A percentile compares a stretch with the other conserved stretches of the same genome.
These are phyloP conservation scores for Fissipunctia ypsillon DNA, from an alignment of 2,888 invertebrate species.

Conservation along the genomic window DNA sequence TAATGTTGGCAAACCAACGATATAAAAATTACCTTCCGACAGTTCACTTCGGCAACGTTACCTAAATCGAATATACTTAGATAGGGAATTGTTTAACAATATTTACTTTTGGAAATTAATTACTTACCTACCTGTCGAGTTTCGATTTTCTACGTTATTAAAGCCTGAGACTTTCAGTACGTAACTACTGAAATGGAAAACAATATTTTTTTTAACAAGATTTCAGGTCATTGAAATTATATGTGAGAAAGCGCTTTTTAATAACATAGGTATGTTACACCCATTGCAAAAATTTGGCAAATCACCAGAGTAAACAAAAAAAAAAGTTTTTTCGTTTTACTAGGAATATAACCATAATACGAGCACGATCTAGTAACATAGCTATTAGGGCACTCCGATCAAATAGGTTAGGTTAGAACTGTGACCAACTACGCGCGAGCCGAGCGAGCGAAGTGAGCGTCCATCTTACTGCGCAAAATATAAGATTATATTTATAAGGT, in stretches of 20 bases:
- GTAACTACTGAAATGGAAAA: not conserved
- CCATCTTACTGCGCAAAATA: too few relatives aligned
- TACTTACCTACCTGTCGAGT: not conserved
- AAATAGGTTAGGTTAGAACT: too few relatives aligned
- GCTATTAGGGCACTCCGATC: too few relatives aligned
- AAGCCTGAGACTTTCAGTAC: not conserved
- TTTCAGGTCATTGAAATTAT: conserved; percentile 52
- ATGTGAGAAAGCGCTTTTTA: conserved; percentile 20
- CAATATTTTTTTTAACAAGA: conserved; percentile 8
- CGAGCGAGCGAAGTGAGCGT: too few relatives aligned
- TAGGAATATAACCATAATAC: too few relatives aligned
- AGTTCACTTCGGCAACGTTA: conserved; percentile 20
- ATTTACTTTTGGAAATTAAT: conserved; percentile 17
- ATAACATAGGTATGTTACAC: conserved; percentile 15
- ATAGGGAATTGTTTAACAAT: conserved; percentile 6
- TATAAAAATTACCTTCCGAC: conserved; percentile 13
- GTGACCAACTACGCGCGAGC: too few relatives aligned
- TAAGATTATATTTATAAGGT: too few relatives aligned
- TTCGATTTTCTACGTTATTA: not conserved
- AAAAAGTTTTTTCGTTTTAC: too few relatives aligned
- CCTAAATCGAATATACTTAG: not conserved
- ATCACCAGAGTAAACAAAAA: conserved; percentile 56
- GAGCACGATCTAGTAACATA: too few relatives aligned
- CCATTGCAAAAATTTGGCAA: conserved; percentile 60
- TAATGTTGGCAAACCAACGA: conserved; percentile 11